These are phyloP conservation scores for Mylabris phalerata DNA, from an alignment of 1,140 invertebrate species.

Conservation along the genomic window DNA sequence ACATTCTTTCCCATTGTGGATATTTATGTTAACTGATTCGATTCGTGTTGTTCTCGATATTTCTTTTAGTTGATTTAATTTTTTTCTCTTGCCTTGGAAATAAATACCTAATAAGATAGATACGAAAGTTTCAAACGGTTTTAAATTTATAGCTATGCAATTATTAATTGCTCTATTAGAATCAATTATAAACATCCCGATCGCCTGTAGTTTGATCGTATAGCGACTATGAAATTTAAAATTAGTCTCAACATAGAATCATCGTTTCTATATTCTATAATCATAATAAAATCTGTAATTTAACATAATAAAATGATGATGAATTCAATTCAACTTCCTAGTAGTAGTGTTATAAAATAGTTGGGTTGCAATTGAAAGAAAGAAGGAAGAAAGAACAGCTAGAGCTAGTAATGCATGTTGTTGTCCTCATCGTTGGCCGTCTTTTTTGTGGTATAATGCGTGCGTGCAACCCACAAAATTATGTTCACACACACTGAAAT, in stretches of 20 bases:
- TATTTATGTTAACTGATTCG: background rate
- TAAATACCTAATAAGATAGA: background rate
- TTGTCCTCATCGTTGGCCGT: no score
- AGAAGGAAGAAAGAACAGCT: no score
- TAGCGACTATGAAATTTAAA: background rate
- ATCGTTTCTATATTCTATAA: background rate
- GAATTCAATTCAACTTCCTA: no score
- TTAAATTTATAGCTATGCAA: background rate
- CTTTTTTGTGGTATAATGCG: slow-evolving; percentile 8
- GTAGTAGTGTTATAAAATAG: slow-evolving; percentile 2
- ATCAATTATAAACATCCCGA: slow-evolving; percentile 5
- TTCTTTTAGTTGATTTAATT: no score
- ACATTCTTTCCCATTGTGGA: slow-evolving; percentile 6
- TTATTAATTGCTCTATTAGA: slow-evolving; percentile 17
- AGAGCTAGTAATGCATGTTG: no score
- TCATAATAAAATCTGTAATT: background rate
- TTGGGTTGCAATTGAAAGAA: no score
- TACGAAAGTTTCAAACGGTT: background rate
- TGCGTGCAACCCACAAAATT: slow-evolving; percentile 27
- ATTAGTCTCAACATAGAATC: background rate
- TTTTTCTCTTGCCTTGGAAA: background rate
- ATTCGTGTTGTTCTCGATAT: no score
- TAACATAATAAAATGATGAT: no score
- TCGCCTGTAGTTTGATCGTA: background rate
- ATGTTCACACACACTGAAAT: slow-evolving; percentile 24